Percentiles rank a stretch among this genome's conserved stretches.
Conservation (phyloP, 2,888 invertebrate species). For the Tineola bisselliella region DNA sequence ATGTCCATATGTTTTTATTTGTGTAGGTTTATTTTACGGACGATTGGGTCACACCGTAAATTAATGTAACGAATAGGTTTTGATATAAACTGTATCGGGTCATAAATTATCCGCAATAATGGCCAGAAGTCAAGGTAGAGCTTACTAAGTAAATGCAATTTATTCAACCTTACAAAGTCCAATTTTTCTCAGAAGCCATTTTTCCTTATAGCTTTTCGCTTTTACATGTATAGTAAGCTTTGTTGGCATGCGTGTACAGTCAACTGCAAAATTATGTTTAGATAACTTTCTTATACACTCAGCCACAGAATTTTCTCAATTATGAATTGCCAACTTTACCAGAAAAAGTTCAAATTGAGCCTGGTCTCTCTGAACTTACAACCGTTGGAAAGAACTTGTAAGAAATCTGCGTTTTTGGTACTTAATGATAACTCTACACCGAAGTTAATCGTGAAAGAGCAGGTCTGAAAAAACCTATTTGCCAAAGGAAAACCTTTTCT, state of each 20-base stretch:
- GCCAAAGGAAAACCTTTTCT: neutral
- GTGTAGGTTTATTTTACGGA: neutral
- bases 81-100: neutral
- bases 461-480: neutral
- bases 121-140: neutral
- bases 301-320: no score
- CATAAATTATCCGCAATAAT: neutral
- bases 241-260: neutral
- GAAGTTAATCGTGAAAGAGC: no score
- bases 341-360: no score
- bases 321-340: no score
- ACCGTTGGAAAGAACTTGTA: no score
- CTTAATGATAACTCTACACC: no score
- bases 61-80: neutral
- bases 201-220: neutral
- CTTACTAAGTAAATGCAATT: neutral
- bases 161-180: neutral
- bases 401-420: no score
- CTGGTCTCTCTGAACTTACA: no score
- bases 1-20: no score
- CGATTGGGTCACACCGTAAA: neutral
- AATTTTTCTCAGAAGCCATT: neutral
- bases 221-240: neutral
- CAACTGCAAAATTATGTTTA: neutral
- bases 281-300: no score